Evolutionary conservation across 1,140 invertebrate species (phyloP).

Genomic region (Mycetomoellerius zeteki): DNA sequence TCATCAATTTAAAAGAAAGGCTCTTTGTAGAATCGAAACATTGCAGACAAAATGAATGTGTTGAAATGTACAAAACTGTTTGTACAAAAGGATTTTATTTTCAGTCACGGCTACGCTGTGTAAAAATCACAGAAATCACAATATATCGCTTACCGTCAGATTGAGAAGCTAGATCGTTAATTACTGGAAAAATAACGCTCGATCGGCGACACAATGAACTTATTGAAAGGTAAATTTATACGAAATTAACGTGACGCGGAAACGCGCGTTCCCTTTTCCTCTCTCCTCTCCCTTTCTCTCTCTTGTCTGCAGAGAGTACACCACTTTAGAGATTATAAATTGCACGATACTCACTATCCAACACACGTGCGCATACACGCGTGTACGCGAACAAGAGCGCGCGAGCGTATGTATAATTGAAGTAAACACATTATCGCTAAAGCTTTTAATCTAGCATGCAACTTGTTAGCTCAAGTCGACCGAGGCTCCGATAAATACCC

Average conservation of each 20-base stretch:
- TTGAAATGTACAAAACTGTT: not conserved
- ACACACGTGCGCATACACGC: not conserved
- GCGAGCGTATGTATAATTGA: conserved; percentile 62
- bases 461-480: conserved; percentile 69
- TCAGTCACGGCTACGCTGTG: not conserved
- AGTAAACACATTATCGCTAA: conserved; percentile 76
- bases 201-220: conserved; percentile 33
- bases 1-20: not conserved
- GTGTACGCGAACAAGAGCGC: not conserved
- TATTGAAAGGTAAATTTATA: conserved; percentile 49
- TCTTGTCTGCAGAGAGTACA: conserved; percentile 8
- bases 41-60: too few relatives aligned
- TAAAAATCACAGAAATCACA: conserved; percentile 40
- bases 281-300: not conserved
- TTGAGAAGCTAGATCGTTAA: conserved; percentile 34
- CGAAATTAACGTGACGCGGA: conserved; percentile 51
- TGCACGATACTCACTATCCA: conserved; percentile 7
- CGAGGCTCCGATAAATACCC: conserved; percentile 66
- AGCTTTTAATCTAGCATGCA: conserved; percentile 79
- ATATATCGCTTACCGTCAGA: not conserved
- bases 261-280: not conserved
- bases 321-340: conserved; percentile 45
- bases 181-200: conserved; percentile 51
- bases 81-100: not conserved
- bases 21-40: not conserved